These are phyloP conservation scores for Morpho deidamia DNA, from an alignment of 2,888 invertebrate genomes.

Conservation along the genomic window DNA sequence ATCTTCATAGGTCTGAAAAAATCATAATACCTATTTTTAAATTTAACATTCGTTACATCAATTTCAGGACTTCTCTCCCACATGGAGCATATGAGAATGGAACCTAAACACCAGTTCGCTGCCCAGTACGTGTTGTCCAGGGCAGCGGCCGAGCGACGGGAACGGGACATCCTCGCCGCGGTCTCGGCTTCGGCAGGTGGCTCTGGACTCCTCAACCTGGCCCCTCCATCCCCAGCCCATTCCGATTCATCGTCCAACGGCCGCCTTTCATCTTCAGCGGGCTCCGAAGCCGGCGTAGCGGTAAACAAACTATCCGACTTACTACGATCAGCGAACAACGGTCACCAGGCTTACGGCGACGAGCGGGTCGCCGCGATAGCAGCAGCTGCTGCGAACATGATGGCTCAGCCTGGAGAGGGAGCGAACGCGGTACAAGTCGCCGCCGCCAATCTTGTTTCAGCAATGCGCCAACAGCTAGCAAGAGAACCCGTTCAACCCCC, in stretches of 20 bases:
- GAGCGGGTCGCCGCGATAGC: slow-evolving; percentile 86
- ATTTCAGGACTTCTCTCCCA: slow-evolving; percentile 91
- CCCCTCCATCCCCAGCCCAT: slow-evolving; percentile 91
- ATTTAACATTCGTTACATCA: background rate
- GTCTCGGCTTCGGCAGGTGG: slow-evolving; percentile 82
- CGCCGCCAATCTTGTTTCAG: slow-evolving; percentile 86
- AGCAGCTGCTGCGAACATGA: slow-evolving; percentile 80
- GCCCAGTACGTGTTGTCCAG: slow-evolving; percentile 94
- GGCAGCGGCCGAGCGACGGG: slow-evolving; percentile 93
- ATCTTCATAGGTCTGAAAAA: no score
- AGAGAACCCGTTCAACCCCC: slow-evolving; percentile 82
- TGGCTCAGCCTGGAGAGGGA: slow-evolving; percentile 79
- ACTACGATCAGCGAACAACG: slow-evolving; percentile 82
- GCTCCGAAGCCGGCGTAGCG: slow-evolving; percentile 83
- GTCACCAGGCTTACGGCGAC: slow-evolving; percentile 81
- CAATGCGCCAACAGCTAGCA: slow-evolving; percentile 82
- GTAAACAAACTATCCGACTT: slow-evolving; percentile 79
- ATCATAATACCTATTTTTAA: no score
- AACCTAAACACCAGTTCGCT: slow-evolving; percentile 96
- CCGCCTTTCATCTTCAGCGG: slow-evolving; percentile 87
- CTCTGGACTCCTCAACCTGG: slow-evolving; percentile 82
- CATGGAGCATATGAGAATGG: slow-evolving; percentile 98
- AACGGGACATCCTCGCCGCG: slow-evolving; percentile 87
- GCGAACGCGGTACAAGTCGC: slow-evolving; percentile 85
- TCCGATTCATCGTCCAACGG: slow-evolving; percentile 93